phyloP scores from a whole-genome alignment of 2,797 vertebrate genomes.

The Hydrophis major region DNA sequence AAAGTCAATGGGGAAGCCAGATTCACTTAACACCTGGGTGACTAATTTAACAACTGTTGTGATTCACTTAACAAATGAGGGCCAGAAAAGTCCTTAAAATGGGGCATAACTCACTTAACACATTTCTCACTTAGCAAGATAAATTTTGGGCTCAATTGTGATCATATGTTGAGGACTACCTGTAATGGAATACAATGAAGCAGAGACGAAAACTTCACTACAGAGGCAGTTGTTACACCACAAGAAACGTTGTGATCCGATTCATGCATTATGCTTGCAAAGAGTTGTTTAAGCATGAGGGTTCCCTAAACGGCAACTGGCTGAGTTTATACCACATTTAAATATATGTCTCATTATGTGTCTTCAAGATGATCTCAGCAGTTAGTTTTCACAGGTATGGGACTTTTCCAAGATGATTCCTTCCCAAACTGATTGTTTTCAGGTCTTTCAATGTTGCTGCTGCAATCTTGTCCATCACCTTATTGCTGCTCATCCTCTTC shows the following conservation, averaged over 20 bases:
- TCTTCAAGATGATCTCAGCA: not conserved
- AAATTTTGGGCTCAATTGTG: no score
- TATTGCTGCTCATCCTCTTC: not conserved
- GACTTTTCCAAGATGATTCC: not conserved
- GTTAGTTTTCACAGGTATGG: not conserved
- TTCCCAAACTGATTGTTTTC: not conserved
- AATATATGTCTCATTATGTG: not conserved
- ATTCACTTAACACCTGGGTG: no score
- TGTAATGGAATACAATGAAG: not conserved
- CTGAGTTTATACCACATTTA: not conserved
- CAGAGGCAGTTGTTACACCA: not conserved
- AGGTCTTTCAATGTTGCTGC: not conserved
- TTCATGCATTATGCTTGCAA: not conserved
- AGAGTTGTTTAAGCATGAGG: not conserved
- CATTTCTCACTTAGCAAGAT: no score
- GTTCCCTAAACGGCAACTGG: not conserved
- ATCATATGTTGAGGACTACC: not conserved
- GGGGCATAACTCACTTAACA: no score
- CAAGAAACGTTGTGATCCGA: not conserved
- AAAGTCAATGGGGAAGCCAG: no score
- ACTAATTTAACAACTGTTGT: no score
- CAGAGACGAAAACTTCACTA: not conserved
- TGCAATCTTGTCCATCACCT: not conserved
- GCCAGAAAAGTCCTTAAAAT: no score
- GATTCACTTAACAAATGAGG: no score